Base-by-base conservation (phyloP, 2,888 invertebrate species). In the Hedya salicella region DNA sequence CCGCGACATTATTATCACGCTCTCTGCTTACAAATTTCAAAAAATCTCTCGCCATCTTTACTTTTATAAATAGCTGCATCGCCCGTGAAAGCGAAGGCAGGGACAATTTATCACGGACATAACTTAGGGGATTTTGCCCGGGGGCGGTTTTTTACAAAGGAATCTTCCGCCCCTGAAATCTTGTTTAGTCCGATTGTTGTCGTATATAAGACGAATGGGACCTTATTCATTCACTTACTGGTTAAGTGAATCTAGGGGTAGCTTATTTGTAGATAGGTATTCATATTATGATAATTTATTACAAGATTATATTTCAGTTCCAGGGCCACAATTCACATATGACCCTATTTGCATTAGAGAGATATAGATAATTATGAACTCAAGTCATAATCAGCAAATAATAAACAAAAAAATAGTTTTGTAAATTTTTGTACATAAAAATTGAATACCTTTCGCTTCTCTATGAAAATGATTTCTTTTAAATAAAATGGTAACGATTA, bases 61-160 rank as follows among this genome's bases (percentile, higher is more conserved):
- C 59, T 46, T 59, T 49, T 61, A 49, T 49, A 61, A 54, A 61
- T 61, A 61, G 40, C 42, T 17, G 54, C 61, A 49, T 60, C 39
- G 60, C 46, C 65, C 53, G 46, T 54, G 60, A 66, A 54, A 32
- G 46, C 42, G 54, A 54, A 54, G 32, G 46, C 49, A 21, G n/a
- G 32, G 66, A 54, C 61, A 49, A 66, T 66, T 66, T 66, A 61
- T 66, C 61, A 66, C 66, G 19, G 60, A 54, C 66, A 66, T 65
- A 65, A 65, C 65, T 65, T 53, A 65, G 57, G 52, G 65, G 65
- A 65, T 65, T 65, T 65, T 57, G 36, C 16, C 59, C 50, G 17
- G n/a, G 59, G 59, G 39, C 44, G 53, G 39, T 60, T 53, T 65
- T 65, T 60, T 60, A 52, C 59, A 60, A 65, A 60, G 44, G 46